Percentiles rank a stretch among this genome's conserved stretches.
phyloP scores from a whole-genome alignment of 64 coral and sea anemone genomes.

The Anthopleura sola region DNA sequence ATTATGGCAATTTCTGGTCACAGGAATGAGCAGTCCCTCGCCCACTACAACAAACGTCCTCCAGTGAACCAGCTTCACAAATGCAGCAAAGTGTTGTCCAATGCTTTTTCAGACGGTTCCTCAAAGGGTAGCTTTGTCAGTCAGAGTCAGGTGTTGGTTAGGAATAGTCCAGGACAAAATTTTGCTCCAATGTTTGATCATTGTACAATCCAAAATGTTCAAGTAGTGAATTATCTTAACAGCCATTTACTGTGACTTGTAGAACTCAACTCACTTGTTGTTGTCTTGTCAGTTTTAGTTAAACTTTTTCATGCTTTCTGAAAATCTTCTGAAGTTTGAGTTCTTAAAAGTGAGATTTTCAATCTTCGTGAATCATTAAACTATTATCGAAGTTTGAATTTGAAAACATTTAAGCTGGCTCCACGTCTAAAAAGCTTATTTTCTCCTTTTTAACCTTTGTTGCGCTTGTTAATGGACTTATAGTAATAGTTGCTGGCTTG shows the following conservation, averaged over 20 bases:
- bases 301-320: neutral
- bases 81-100: conserved; percentile 30
- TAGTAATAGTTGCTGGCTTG: no score
- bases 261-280: neutral
- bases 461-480: no score
- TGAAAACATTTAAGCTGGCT: neutral
- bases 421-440: no score
- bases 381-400: no score
- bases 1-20: conserved; percentile 50
- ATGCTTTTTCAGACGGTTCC: neutral
- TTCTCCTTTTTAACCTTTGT: no score
- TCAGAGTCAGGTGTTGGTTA: conserved; percentile 3
- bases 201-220: neutral
- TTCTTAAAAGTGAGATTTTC: conserved; percentile 1
- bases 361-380: neutral
- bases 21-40: conserved; percentile 31
- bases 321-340: neutral
- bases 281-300: neutral
- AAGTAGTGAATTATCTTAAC: conserved; percentile 5
- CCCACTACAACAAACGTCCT: conserved; percentile 39
- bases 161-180: neutral
- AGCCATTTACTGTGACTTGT: neutral
- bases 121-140: neutral
- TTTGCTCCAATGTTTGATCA: neutral
- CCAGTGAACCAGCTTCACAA: conserved; percentile 23